Base-by-base conservation (phyloP, 2,888 invertebrate genomes). In the Malthinus flaveolus region DNA sequence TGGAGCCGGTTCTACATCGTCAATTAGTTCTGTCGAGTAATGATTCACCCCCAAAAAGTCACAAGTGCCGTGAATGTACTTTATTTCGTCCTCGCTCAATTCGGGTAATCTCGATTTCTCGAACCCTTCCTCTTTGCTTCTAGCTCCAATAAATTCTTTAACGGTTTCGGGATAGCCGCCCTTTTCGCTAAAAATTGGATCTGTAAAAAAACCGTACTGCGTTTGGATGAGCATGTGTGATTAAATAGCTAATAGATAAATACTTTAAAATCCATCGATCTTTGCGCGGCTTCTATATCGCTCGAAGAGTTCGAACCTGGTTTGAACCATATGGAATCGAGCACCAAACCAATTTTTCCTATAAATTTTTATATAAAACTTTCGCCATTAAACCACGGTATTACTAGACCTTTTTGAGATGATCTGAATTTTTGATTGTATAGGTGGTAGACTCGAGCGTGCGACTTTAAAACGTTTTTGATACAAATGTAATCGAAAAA, bases 401-500 rank as follows among this genome's bases (percentile, higher is more conserved):
- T 7, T 34, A 32, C 8, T 11, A 45, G 56, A 57, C 54, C 61
- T 32, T 57, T 54, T 33, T 61, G 54, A 46, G 1, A 48, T 23
- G 39, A 34, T 37, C 37, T 49, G 23, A 34, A 58, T 1, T 1
- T 10, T 6, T 63, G 13, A 6, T 58, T 36, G 34, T 80, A 81
- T 34, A 80, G 71, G 49, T 73, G 74, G 56, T 78, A 80, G 5
- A 71, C 77, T 33, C 58, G 68, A 0, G 80, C 80, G 68, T 85
- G 85, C 0, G 84, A 79, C 57, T 59, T 60, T 7, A 76, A 67
- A 62, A 74, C 37, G 45, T 69, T 71, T 47, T 87, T 86, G 0
- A 78, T 82, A 45, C 85, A 86, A 61, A 82, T 64, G 68, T 89
- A 89, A 57, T 83, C 82, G 6, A 80, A 82, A 23, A 81, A 71